Evolutionary conservation across 1,140 invertebrate genomes (phyloP).

Genomic region (Drosophila ogumai): DNA sequence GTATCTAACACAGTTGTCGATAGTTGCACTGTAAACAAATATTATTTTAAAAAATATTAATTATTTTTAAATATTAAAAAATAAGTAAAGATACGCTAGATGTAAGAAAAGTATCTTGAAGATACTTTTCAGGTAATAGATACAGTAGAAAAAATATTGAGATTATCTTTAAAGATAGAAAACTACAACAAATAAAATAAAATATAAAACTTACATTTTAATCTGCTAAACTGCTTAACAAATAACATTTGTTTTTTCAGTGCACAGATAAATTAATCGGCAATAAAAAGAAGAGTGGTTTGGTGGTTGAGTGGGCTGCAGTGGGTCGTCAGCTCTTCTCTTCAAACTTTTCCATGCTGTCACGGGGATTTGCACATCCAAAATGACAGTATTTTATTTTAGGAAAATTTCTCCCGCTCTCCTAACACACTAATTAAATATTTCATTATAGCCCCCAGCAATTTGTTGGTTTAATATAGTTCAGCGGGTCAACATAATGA

Average conservation of each 20-base stretch:
- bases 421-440: conserved; percentile 33
- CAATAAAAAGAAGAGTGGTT: conserved; percentile 37
- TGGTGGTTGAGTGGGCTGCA: conserved; percentile 40
- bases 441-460: conserved; percentile 5
- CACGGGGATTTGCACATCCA: conserved; percentile 33
- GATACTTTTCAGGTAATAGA: background rate
- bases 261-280: conserved; percentile 8
- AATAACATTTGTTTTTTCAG: background rate
- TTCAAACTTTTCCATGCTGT: conserved; percentile 14
- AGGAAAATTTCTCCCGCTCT: conserved; percentile 29
- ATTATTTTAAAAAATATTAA: background rate
- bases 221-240: background rate
- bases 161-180: too few relatives aligned
- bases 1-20: conserved; percentile 15
- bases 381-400: conserved; percentile 19
- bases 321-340: conserved; percentile 7
- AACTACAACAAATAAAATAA: too few relatives aligned
- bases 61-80: background rate
- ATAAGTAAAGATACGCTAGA: background rate
- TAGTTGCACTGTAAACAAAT: conserved; percentile 5
- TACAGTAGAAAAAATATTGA: background rate
- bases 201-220: background rate
- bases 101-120: background rate
- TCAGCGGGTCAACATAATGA: conserved; percentile 43
- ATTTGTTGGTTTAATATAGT: conserved; percentile 31